Base-by-base conservation (phyloP, 2,888 invertebrate species). In the Acanthacorydalis orientalis region DNA sequence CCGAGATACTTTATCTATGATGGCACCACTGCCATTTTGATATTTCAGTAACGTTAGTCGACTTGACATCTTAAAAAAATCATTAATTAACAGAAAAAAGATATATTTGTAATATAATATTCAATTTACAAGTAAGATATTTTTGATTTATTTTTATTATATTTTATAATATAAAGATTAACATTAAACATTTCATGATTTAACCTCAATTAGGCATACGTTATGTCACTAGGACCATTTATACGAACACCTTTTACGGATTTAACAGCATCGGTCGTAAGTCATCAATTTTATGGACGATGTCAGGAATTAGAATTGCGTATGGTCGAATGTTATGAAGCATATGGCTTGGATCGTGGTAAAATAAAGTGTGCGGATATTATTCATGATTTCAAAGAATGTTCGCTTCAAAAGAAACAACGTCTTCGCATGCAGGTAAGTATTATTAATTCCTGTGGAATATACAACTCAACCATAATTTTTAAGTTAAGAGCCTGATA, bases 261-360 rank as follows among this genome's bases (percentile, higher is more conserved):
- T 62, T 57, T 84, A 45, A 79, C 80, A 34, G 79, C 77, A 52
- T 69, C 72, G 15, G 46, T 82, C 49, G 57, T 77, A 31, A 80
- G 75, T 50, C 78, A 79, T 55, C 84, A 84, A 60, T 65, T 73
- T 57, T 66, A 74, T 56, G 77, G 77, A 16, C 60, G 64, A 23
- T 89, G 88, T 58, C 77, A 74, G 34, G 69, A 73, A 49, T 66
- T 82, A 54, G 87, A 88, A 65, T 67, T 80, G 60, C 71, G 74
- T 32, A 74, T 77, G 57, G 74, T 83, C 67, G 83, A 88, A 53
- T 89, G 88, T 57, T 58, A 86, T 43, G 86, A 88, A 58, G 88
- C 85, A 2, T 86, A 88, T 53, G 89, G 88, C 1, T 55, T 77
- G 9, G 74, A 77, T n/a, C 69, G 71, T 38, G 83, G 80, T 1